phyloP scores from a whole-genome alignment of 2,113 vertebrate genomes.

The Orthonyx spaldingii region DNA sequence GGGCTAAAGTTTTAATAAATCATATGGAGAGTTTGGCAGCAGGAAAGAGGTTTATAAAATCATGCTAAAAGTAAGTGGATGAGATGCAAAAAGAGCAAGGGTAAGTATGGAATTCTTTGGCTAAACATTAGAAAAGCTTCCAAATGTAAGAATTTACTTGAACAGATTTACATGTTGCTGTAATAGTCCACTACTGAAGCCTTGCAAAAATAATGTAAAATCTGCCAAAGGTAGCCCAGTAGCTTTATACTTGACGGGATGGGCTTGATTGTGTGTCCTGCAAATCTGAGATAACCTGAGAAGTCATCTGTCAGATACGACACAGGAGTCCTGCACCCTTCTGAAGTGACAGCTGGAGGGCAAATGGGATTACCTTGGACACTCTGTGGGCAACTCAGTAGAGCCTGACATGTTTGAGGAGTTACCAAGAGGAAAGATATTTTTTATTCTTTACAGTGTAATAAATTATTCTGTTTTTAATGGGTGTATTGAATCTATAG shows the following conservation, averaged over 20 bases:
- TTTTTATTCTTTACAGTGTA: neutral
- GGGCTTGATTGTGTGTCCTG: neutral
- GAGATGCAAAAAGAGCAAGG: neutral
- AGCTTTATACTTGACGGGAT: neutral
- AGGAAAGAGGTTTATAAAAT: neutral
- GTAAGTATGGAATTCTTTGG: neutral
- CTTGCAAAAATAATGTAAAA: neutral
- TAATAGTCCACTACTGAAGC: neutral
- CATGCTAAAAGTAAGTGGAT: neutral
- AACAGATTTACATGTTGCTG: neutral
- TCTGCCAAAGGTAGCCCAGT: neutral
- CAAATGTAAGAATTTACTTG: neutral
- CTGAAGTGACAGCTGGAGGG: neutral
- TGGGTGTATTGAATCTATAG: neutral
- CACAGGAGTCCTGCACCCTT: neutral
- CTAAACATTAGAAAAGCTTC: neutral
- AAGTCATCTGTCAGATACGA: neutral
- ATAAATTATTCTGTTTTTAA: neutral
- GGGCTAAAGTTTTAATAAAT: neutral
- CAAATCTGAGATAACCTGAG: neutral
- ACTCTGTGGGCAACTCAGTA: neutral
- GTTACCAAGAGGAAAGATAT: neutral
- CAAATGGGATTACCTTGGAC: neutral
- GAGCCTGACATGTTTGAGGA: neutral
- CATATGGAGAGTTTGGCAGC: neutral